Base-by-base conservation (phyloP, 2,888 invertebrate species). In the Stegana nigrithorax region DNA sequence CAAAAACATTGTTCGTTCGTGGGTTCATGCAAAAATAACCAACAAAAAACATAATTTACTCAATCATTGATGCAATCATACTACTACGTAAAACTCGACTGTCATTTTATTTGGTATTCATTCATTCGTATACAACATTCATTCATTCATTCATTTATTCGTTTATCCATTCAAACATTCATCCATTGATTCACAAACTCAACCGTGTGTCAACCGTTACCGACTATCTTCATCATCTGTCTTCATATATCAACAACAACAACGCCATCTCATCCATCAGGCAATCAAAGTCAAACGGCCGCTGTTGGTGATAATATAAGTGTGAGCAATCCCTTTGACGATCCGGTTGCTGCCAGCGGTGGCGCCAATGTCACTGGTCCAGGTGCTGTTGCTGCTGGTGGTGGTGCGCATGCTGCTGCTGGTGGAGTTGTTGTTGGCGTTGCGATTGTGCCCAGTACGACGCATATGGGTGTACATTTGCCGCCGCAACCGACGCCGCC, bases 301-400 rank as follows among this genome's bases (percentile, higher is more conserved):
- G 76, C 81, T 75, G 87, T 87, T 81, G 86, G 86, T 83, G 92
- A 92, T 90, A 93, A 93, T 88, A 91, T 93, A 85, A 93, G 89
- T 89, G 92, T 93, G 86, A 92, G 92, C 86, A 93, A 93, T 89
- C 93, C 93, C 77, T 93, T 93, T 89, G 93, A 93, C 87, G 93
- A 93, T 89, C 88, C 89, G 71, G 85, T 86, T 73, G 82, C 81
- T 75, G 80, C 75, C 60, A 73, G 71, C 67, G 72, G 63, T 36
- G 63, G 63, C 61, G 36, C 36, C 14, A 32, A 21, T n/a, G 29
- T 27, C 23, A 29, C n/a, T 59, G 65, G 62, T 64, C 67, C 66
- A 19, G 64, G 61, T n/a, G 62, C 58, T 17, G 64, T 63, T 59
- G 67, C 78, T 58, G 70, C 63, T 60, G 66, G 69, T 63, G 72